Base-by-base conservation (phyloP, 2,888 invertebrate genomes). In the Helleia helle region DNA sequence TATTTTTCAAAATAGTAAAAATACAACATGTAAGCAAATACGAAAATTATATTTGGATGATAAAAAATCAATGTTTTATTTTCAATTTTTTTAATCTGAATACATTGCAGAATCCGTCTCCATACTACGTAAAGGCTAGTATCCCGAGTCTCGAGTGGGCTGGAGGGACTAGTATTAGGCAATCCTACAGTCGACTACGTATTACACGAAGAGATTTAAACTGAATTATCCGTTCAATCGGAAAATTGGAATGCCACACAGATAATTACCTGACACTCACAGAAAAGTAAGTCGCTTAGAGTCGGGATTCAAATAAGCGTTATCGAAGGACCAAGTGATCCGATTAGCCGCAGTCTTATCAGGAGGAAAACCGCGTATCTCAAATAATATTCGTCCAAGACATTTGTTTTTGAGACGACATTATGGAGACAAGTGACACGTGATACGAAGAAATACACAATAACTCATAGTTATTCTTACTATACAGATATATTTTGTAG, bases 191-290 rank as follows among this genome's bases (percentile, higher is more conserved):
- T 60, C 66, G 63, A 71, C 62, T 70, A 71, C 75, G 73, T 77
- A 79, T 76, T 77, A 80, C 72, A 69, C 75, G 79, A 76, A 79
- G 71, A 81, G 80, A 84, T 83, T 84, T 83, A 83, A 84, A 83
- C 77, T 81, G 81, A 84, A 77, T 83, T 84, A 81, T 74, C 80
- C 80, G 68, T 81, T 84, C 83, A 79, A 81, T 81, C 79, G 83
- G 81, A 84, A 84, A 84, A 84, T 83, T 84, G 84, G 79, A 81
- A 83, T 79, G 81, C 83, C 83, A 80, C 83, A 81, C 75, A 83
- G 83, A 84, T 84, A 84, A 84, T 84, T 84, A 84, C 80, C 83
- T 84, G 84, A 84, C 84, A 84, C 83, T 83, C 83, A 83, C 84
- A 84, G 83, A 73, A 77, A 77, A 84, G 80, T 81, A 80, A 79